Conservation (phyloP, 2,797 vertebrate genomes). For the Muraenolepis orangiensis region DNA sequence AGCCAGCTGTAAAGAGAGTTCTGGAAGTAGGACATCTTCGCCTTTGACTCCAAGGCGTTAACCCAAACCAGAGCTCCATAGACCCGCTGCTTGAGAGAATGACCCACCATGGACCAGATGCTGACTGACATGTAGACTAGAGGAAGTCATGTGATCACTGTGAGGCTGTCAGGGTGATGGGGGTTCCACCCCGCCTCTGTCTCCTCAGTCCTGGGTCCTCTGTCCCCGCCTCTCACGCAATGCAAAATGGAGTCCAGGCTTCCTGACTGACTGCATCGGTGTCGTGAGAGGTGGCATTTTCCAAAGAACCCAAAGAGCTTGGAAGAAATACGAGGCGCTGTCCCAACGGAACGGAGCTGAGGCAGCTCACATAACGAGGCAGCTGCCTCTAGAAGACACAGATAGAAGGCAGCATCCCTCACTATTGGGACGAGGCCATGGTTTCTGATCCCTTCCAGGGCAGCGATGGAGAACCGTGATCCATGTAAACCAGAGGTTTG, state of each 20-base stretch:
- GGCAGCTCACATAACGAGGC: neutral
- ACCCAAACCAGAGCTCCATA: too few species aligned
- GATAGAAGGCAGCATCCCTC: neutral
- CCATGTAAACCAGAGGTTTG: neutral
- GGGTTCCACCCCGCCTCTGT: too few species aligned
- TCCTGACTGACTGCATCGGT: too few species aligned
- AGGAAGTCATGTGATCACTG: too few species aligned
- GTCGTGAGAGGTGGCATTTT: too few species aligned
- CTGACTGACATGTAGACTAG: neutral
- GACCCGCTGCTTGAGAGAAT: neutral
- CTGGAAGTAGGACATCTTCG: neutral
- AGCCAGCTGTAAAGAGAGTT: neutral
- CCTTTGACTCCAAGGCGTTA: too few species aligned
- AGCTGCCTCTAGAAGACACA: neutral
- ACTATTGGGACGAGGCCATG: neutral
- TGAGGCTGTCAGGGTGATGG: too few species aligned
- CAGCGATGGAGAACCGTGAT: neutral
- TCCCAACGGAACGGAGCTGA: neutral
- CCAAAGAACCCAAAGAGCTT: neutral
- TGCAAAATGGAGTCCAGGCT: too few species aligned
- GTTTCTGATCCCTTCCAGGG: too few species aligned
- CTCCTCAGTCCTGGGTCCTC: too few species aligned
- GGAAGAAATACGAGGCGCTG: neutral
- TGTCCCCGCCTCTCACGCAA: too few species aligned
- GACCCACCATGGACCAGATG: neutral